phyloP scores from a whole-genome alignment of 1,140 invertebrate genomes.

The Hypothenemus hampei region DNA sequence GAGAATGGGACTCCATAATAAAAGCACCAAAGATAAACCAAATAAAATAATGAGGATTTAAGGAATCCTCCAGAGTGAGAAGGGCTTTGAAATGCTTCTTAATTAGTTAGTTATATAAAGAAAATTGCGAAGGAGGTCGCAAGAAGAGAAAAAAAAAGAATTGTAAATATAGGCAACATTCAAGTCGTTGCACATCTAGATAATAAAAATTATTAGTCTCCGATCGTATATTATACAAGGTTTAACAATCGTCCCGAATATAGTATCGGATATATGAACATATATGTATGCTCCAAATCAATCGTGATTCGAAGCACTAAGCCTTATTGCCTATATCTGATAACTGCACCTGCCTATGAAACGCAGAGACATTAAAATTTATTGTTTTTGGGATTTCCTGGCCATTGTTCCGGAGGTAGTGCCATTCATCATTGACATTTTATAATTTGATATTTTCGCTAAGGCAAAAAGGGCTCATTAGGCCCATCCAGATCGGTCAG shows the following conservation, averaged over 20 bases:
- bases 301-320: conserved; percentile 23
- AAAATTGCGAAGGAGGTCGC: conserved; percentile 2
- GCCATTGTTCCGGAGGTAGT: not conserved
- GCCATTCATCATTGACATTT: not conserved
- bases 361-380: conserved; percentile 11
- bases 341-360: conserved; percentile 17
- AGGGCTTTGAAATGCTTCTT: not conserved
- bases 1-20: conserved; percentile 3
- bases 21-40: conserved; percentile 7
- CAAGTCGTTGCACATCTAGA: no score
- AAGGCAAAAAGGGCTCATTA: conserved; percentile 10
- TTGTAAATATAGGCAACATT: no score
- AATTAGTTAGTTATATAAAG: conserved; percentile 21
- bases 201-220: not conserved
- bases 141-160: conserved; percentile 7
- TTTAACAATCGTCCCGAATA: conserved; percentile 20
- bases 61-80: not conserved
- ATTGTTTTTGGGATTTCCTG: conserved; percentile 10
- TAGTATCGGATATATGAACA: conserved; percentile 15
- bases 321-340: conserved; percentile 13
- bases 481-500: no score
- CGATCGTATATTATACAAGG: conserved; percentile 22
- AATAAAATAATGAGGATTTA: conserved; percentile 11
- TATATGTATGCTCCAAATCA: conserved; percentile 23
- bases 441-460: no score